phyloP scores from a whole-genome alignment of 2,113 vertebrate genomes.

The Calyptommatus sinebrachiatus region DNA sequence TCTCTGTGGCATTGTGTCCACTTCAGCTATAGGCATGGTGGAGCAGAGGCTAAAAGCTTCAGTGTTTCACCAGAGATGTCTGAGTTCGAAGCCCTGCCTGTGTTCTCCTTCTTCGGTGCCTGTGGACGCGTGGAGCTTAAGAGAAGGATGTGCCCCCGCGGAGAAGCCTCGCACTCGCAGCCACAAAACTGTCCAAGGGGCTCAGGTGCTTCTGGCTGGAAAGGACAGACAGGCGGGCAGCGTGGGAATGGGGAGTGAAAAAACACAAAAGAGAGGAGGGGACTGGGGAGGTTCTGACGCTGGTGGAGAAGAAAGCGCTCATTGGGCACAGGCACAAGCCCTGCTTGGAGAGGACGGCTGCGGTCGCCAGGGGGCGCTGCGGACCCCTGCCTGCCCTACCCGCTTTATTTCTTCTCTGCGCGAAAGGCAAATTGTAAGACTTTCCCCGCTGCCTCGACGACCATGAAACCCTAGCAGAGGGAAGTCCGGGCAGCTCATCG shows the following conservation, averaged over 20 bases:
- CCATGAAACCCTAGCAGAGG: neutral
- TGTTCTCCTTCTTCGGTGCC: no score
- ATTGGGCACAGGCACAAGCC: neutral
- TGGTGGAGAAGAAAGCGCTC: neutral
- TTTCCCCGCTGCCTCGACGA: neutral
- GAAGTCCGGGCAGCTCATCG: no score
- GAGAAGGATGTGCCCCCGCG: neutral
- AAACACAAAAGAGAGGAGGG: no score
- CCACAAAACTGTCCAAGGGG: no score
- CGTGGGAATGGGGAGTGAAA: no score
- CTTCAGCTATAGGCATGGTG: neutral
- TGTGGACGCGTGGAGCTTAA: no score
- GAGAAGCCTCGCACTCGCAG: neutral
- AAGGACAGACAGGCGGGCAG: no score
- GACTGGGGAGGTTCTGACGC: neutral
- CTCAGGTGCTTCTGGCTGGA: no score
- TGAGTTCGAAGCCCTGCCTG: no score
- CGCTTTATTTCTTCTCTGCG: neutral
- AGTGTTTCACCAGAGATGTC: no score
- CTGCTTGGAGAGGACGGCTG: neutral
- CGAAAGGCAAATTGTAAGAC: neutral
- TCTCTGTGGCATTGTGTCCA: no score
- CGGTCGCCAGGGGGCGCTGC: conserved; percentile 16
- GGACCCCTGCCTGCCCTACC: neutral
- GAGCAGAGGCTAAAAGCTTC: neutral